Base-by-base conservation (phyloP, 2,797 vertebrate species). In the Oophaga sylvatica region DNA sequence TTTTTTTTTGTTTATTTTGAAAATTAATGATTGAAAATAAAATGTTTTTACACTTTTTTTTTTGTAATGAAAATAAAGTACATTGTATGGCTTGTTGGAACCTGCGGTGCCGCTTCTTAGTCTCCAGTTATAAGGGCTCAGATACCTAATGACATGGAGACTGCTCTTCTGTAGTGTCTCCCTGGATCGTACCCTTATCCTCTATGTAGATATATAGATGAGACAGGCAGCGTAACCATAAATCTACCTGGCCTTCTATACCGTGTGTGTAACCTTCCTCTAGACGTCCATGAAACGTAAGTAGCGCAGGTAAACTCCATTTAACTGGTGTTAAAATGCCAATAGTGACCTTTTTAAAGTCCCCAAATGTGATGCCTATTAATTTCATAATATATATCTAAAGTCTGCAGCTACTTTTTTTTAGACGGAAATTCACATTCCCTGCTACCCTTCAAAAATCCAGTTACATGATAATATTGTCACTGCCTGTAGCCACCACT, bases 121-220 rank as follows among this genome's bases (percentile, higher is more conserved):
- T 75, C 19, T 26, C 68, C 73, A 57, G 73, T 79, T 59, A 31
- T 73, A 73, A 9, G 82, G 65, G 68, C 45, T 76, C 59, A 31
- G 13, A 76, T 88, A 59, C 81, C 76, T 67, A 76, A 26, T 45
- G 22, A 60, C 56, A 57, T 68, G 29, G 73, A 67, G 59, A 71
- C 20, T 5, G 17, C 11, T 83, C 35, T 86, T 29, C 67, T 77
- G 15, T 45, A 16, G 13, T 56, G 53, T 78, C 26, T 70, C 67
- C 45, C 78, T 8, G 84, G 29, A 1, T 71, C 79, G 81, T 83
- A 83, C 48, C 20, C 75, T 81, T 65, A 83, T 31, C 70, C 68
- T 76, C 77, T 81, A 77, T 87, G 68, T 76, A 41, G 31, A 20
- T 65, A 81, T 88, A 79, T 87, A n/a, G 75, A 76, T 80, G 71